Evolutionary conservation across 2,113 vertebrate genomes (phyloP), one percentile per base, ranked within the genome.

Genomic region (Galbula dea): DNA sequence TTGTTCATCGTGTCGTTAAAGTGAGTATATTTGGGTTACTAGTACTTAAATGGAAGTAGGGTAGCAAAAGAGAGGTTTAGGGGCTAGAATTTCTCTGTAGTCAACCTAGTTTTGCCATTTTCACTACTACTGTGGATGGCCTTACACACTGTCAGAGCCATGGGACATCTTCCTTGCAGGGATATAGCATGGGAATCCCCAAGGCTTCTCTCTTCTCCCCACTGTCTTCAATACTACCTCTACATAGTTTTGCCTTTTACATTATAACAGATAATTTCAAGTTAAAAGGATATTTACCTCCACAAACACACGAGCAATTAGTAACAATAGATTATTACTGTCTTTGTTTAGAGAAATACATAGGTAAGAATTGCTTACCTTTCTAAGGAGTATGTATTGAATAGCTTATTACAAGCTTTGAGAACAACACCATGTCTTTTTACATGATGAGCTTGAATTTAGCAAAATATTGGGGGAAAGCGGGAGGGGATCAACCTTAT

Each of bases 81-180:
- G 11, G 13, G 12, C 20, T 66, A 26, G 45, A 51, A 39, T 14
- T 19, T 61, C 6, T 48, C 36, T 77, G 71, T 20, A 37, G 34
- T n/a, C 14, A 66, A 23, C 7, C 10, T 15, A 20, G 8, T 22
- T 7, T 6, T 51, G 11, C n/a, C 3, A 5, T 36, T 52, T 62
- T 41, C 11, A 15, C 26, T 77, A 3, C 34, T n/a, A 8, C 59
- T 62, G 15, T 36, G 48, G 21, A 66, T 46, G 36, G 46, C 10
- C 15, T 9, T 12, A 5, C 1, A 3, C 15, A 3, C 59, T 30
- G 36, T 26, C 27, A 20, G 17, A 46, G 65, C 24, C 0, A 0
- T 55, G 19, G 34, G 41, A 39, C 3, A 9, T 12, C 26, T 43
- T 66, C 22, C 32, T 51, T 27, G 10, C 23, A 59, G 46, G 24